A percentile compares a stretch with the other conserved stretches of the same genome.
These are phyloP conservation scores for Polietes domitor DNA, from an alignment of 2,888 invertebrate species.

Conservation along the genomic window DNA sequence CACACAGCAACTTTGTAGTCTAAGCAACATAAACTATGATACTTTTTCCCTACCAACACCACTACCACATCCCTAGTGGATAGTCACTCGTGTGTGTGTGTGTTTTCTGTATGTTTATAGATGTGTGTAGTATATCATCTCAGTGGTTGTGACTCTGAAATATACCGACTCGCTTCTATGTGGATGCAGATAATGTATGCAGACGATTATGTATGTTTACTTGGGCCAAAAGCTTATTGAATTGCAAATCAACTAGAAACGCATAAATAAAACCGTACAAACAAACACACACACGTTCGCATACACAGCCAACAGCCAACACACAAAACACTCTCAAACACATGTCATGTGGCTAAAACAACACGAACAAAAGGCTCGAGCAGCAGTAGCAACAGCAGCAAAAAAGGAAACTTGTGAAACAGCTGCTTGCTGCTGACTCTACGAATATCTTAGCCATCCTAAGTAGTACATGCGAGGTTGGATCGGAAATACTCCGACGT, in stretches of 20 bases:
- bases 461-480: too few relatives aligned
- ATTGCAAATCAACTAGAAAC: conserved; percentile 70
- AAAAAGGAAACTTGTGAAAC: conserved; percentile 33
- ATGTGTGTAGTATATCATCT: neutral
- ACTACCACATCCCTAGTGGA: too few relatives aligned
- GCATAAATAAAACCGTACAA: conserved; percentile 67
- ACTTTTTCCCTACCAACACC: neutral
- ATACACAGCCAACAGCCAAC: neutral
- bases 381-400: conserved; percentile 5
- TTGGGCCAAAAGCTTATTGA: conserved; percentile 69
- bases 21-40: neutral
- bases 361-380: conserved; percentile 35
- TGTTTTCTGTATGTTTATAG: conserved; percentile 9
- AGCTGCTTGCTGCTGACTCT: neutral
- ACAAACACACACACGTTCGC: neutral
- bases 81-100: too few relatives aligned
- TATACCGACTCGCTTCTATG: conserved; percentile 17
- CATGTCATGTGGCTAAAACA: conserved; percentile 32
- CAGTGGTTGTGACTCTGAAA: neutral
- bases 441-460: neutral
- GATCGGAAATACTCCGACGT: too few relatives aligned
- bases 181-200: conserved; percentile 61
- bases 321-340: neutral
- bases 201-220: conserved; percentile 65
- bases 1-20: conserved; percentile 1